Conservation (phyloP, 2,113 vertebrate genomes). For the Azemiops feae region DNA sequence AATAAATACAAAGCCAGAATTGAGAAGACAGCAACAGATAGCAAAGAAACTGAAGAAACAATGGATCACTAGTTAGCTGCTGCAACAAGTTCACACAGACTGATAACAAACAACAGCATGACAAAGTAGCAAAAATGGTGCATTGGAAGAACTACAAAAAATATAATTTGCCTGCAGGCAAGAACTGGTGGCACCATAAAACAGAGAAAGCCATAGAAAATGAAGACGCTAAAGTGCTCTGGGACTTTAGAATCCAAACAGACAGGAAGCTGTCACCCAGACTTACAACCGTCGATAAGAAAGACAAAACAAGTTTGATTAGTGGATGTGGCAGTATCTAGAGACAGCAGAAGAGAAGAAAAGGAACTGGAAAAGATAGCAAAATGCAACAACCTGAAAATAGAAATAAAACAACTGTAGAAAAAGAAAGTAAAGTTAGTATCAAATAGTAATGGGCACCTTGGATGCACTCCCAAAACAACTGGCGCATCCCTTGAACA, state of each 20-base stretch:
- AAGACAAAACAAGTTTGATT: not conserved
- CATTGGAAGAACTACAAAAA: too few relatives aligned
- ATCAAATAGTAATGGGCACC: not conserved
- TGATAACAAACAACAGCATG: too few relatives aligned
- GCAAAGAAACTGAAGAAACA: too few relatives aligned
- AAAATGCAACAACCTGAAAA: not conserved
- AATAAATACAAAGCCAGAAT: too few relatives aligned
- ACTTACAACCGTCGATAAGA: not conserved
- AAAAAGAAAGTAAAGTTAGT: not conserved
- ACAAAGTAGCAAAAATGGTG: too few relatives aligned
- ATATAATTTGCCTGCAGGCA: not conserved
- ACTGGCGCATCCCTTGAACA: not conserved
- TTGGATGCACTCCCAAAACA: not conserved
- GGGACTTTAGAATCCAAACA: not conserved
- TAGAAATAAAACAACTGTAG: not conserved
- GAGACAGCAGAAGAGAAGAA: not conserved
- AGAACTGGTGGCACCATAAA: not conserved
- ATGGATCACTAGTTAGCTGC: too few relatives aligned
- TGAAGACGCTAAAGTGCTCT: not conserved
- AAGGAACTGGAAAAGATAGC: not conserved
- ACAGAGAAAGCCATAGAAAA: not conserved
- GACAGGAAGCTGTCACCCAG: not conserved
- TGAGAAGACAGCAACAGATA: too few relatives aligned
- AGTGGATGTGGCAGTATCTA: not conserved
- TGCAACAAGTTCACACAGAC: too few relatives aligned